These are phyloP conservation scores for Clivina fossor DNA, from an alignment of 2,888 invertebrate genomes.

Conservation along the genomic window DNA sequence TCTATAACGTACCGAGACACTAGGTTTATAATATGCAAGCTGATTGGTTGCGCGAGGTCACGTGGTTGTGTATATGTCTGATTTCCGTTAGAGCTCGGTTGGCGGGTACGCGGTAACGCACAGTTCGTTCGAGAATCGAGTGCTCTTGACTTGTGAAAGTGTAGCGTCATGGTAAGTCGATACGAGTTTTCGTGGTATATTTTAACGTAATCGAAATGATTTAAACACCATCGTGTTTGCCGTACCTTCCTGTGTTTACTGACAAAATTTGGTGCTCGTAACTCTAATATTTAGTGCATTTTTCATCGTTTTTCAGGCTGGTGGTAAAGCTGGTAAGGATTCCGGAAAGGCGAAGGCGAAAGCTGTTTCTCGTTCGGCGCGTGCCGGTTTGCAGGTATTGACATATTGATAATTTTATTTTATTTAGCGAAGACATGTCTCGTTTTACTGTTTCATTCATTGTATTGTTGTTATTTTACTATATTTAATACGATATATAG, in stretches of 20 bases:
- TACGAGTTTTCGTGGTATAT: conserved; percentile 50
- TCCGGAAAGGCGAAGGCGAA: conserved; percentile 99
- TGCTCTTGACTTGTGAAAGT: conserved; percentile 43
- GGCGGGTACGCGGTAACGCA: conserved; percentile 48
- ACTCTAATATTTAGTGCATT: conserved; percentile 60
- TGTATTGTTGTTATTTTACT: conserved; percentile 12
- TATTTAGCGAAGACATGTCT: conserved; percentile 18
- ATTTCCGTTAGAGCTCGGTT: conserved; percentile 45
- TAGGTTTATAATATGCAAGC: neutral
- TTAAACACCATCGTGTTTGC: conserved; percentile 40
- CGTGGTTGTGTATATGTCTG: conserved; percentile 46
- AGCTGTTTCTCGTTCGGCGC: conserved; percentile 97
- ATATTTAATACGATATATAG: neutral
- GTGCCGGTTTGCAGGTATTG: conserved; percentile 95
- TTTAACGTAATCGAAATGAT: conserved; percentile 46
- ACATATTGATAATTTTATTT: conserved; percentile 25
- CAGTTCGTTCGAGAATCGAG: conserved; percentile 44
- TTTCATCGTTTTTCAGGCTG: conserved; percentile 78
- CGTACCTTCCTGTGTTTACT: conserved; percentile 54
- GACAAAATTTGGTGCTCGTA: conserved; percentile 61
- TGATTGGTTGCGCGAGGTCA: conserved; percentile 50
- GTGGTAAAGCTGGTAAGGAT: conserved; percentile 99
- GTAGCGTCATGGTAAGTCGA: conserved; percentile 55
- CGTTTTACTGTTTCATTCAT: conserved; percentile 42
- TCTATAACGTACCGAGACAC: conserved; percentile 15